A percentile compares a stretch with the other conserved stretches of the same genome.
phyloP scores from a whole-genome alignment of 2,797 vertebrate genomes.

The Dicrostonyx torquatus region DNA sequence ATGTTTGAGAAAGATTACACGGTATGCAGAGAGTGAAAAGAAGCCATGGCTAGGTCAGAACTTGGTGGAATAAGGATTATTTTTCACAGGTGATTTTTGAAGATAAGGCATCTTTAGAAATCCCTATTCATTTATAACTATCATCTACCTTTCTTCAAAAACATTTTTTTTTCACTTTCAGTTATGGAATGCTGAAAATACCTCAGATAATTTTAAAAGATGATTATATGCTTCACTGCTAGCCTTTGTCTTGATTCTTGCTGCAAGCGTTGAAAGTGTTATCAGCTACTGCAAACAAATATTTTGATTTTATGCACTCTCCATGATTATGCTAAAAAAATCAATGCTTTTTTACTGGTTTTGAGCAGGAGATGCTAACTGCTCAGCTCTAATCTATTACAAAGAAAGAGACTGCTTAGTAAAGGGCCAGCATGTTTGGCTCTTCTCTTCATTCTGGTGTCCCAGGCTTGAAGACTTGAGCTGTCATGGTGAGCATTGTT shows the following conservation, averaged over 20 bases:
- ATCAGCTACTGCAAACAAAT: background rate
- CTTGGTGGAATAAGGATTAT: background rate
- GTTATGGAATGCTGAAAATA: slow-evolving; percentile 36
- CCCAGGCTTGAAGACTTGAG: background rate
- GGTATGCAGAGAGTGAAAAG: background rate
- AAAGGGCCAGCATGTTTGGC: background rate
- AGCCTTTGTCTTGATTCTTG: background rate
- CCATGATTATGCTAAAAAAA: background rate
- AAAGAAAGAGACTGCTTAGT: background rate
- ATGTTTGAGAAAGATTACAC: slow-evolving; percentile 1
- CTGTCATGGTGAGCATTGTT: background rate
- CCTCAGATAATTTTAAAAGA: background rate
- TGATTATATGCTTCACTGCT: background rate
- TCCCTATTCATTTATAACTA: background rate
- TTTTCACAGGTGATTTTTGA: background rate
- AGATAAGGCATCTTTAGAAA: slow-evolving; percentile 30
- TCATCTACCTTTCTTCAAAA: slow-evolving; percentile 39
- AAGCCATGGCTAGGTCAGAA: background rate
- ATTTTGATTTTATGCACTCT: background rate
- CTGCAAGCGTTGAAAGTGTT: background rate
- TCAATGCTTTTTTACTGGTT: background rate
- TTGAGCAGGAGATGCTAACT: too few relatives aligned
- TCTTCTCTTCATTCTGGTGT: background rate
- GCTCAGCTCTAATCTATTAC: background rate
- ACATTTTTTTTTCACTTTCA: background rate